Evolutionary conservation across 2,113 vertebrate species (phyloP).

Genomic region (Ageneiosus marmoratus): DNA sequence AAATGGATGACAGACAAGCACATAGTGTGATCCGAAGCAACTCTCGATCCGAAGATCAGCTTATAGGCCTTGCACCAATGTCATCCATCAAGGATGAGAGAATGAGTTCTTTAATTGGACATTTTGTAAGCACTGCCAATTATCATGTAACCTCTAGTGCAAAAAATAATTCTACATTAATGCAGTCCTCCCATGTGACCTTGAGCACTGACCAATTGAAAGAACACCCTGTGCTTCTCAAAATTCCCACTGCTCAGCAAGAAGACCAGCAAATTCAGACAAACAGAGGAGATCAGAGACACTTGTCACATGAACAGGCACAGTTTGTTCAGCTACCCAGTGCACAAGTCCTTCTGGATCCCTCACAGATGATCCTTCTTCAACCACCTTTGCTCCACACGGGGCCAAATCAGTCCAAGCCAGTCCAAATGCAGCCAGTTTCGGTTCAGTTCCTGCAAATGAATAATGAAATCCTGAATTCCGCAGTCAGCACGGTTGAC

Average conservation of each 20-base stretch:
- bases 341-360: constrained; percentile 86
- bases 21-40: constrained; percentile 95
- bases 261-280: constrained; percentile 80
- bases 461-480: constrained; percentile 82
- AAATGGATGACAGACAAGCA: constrained; percentile 87
- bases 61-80: constrained; percentile 78
- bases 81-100: constrained; percentile 82
- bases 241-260: constrained; percentile 78
- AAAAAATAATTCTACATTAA: constrained; percentile 79
- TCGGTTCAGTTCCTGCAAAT: constrained; percentile 88
- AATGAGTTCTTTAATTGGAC: constrained; percentile 76
- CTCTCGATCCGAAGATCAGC: constrained; percentile 86
- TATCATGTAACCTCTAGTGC: constrained; percentile 71
- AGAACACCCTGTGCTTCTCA: constrained; percentile 81
- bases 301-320: constrained; percentile 73
- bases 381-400: constrained; percentile 87
- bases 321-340: constrained; percentile 85
- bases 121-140: constrained; percentile 75
- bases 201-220: constrained; percentile 82
- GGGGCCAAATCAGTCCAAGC: constrained; percentile 78
- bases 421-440: constrained; percentile 79
- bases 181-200: constrained; percentile 77
- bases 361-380: constrained; percentile 84
- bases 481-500: constrained; percentile 75
- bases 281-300: constrained; percentile 75